A percentile compares a stretch with the other conserved stretches of the same genome.
phyloP scores from a whole-genome alignment of 2,113 vertebrate genomes.

The Callipepla squamata region DNA sequence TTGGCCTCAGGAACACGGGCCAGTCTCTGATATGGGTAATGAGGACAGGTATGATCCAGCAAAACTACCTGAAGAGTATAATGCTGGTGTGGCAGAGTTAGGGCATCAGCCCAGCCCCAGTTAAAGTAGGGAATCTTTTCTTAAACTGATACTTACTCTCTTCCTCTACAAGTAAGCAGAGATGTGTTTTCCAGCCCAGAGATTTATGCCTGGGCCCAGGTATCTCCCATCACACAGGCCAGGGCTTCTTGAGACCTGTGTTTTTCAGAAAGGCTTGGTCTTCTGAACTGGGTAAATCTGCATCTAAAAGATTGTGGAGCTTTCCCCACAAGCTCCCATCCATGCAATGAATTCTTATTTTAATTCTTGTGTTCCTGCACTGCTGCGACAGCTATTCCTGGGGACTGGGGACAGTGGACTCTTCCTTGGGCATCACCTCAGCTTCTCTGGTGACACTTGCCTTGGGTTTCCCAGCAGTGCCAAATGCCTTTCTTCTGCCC shows the following conservation, averaged over 20 bases:
- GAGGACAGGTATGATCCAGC: not conserved
- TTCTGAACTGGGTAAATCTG: not conserved
- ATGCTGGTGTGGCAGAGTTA: rapidly evolving
- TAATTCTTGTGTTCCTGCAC: not conserved
- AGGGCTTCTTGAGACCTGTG: not conserved
- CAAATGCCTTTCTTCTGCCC: not conserved
- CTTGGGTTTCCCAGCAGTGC: rapidly evolving
- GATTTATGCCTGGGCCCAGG: not conserved
- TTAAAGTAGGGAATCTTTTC: not conserved
- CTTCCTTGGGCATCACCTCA: not conserved
- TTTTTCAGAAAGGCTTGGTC: not conserved
- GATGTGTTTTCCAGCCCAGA: not conserved
- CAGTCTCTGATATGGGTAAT: not conserved
- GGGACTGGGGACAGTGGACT: rapidly evolving
- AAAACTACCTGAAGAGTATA: not conserved
- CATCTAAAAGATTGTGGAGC: not conserved
- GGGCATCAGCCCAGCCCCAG: not conserved
- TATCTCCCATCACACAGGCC: not conserved
- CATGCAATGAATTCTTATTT: not conserved
- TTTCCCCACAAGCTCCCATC: not conserved
- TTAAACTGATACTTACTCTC: not conserved
- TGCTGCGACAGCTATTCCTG: not conserved
- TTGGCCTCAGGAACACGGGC: not conserved
- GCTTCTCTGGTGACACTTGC: not conserved
- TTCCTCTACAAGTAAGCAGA: not conserved